Evolutionary conservation across 2,797 vertebrate species (phyloP).

Genomic region (Pangasius larnaudii): DNA sequence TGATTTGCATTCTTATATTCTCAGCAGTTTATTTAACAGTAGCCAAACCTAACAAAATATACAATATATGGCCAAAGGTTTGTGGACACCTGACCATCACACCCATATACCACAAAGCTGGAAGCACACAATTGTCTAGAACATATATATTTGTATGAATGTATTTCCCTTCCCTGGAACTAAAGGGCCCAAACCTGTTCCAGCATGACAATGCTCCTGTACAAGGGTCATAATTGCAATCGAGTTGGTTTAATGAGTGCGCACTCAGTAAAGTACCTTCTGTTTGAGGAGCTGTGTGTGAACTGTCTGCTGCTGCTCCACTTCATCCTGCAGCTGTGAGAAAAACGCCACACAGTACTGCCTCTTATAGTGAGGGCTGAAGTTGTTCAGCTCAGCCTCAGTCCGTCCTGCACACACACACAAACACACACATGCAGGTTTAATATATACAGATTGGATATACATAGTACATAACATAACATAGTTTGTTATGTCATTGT

Average conservation of each 20-base stretch:
- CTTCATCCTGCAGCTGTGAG: conserved; percentile 81
- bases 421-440: conserved; percentile 17
- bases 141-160: not conserved
- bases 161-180: not conserved
- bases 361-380: conserved; percentile 83
- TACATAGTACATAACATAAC: not conserved
- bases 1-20: not conserved
- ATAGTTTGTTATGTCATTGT: not conserved
- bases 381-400: conserved; percentile 82
- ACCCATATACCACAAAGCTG: not conserved
- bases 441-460: not conserved
- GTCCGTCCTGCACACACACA: conserved; percentile 76
- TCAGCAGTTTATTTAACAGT: not conserved
- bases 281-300: conserved; percentile 80
- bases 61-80: not conserved
- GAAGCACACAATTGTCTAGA: not conserved
- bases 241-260: not conserved
- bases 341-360: conserved; percentile 84
- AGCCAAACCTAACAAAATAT: not conserved
- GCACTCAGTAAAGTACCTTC: conserved; percentile 70
- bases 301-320: conserved; percentile 81
- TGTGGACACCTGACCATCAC: not conserved
- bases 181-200: too few species aligned
- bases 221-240: not conserved
- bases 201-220: not conserved